Percentiles rank a stretch among this genome's conserved stretches.
Evolutionary conservation across 2,113 vertebrate species (phyloP).

Genomic region (Dasyprocta punctata): DNA sequence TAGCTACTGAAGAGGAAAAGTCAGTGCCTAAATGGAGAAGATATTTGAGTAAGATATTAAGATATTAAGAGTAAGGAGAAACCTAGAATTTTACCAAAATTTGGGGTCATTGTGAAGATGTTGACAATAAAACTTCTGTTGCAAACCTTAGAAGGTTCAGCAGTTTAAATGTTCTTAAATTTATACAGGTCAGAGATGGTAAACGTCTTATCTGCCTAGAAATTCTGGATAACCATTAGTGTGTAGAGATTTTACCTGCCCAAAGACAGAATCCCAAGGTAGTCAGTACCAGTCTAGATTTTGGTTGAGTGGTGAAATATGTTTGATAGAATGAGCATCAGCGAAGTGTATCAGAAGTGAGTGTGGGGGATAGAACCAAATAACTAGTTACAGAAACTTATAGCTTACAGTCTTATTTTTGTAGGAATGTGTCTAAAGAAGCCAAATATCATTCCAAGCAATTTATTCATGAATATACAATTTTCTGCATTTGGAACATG

Average conservation of each 20-base stretch:
- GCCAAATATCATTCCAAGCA: background rate
- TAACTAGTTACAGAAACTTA: background rate
- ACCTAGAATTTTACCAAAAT: background rate
- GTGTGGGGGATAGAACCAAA: background rate
- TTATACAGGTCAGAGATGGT: background rate
- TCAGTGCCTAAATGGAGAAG: background rate
- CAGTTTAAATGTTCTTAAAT: background rate
- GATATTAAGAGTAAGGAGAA: background rate
- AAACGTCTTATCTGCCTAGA: background rate
- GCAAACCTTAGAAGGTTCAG: background rate
- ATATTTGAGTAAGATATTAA: too few species aligned
- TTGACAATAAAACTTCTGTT: background rate
- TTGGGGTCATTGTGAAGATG: background rate
- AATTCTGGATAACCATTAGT: background rate
- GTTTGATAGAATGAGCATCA: background rate
- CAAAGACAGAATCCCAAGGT: background rate
- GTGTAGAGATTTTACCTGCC: background rate
- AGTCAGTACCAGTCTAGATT: background rate
- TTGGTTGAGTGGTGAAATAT: background rate
- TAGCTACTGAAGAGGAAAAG: slow-evolving; percentile 21
- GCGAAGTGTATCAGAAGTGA: background rate
- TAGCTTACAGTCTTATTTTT: background rate
- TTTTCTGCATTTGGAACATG: background rate
- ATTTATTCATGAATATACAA: background rate
- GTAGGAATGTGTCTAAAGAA: background rate